A percentile compares a stretch with the other conserved stretches of the same genome.
Conservation (phyloP, 37 sponge, comb jelly and placozoan species). For the Hexactinellida sp. region DNA sequence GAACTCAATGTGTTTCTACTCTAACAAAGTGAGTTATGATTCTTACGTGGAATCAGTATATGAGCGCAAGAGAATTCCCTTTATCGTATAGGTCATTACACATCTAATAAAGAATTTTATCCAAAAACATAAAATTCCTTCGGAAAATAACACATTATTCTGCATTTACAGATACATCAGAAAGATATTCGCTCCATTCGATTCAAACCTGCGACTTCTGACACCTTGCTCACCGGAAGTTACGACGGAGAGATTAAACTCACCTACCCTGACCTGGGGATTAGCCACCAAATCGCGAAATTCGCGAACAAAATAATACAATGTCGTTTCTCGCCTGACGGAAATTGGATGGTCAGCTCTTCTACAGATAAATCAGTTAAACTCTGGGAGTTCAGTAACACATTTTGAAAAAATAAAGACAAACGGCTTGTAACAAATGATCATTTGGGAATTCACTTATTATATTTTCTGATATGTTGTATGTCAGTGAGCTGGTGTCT, state of each 20-base stretch:
- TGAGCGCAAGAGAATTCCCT: too few relatives aligned
- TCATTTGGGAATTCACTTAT: conserved; percentile 3
- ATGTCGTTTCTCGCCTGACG: conserved; percentile 28
- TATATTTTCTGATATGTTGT: not conserved
- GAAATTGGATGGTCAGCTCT: not conserved
- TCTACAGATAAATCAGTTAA: conserved; percentile 1
- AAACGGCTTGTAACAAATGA: not conserved
- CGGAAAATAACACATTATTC: too few relatives aligned
- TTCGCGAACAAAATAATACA: conserved; percentile 74
- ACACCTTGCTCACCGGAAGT: conserved; percentile 51
- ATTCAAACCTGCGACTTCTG: conserved; percentile 17
- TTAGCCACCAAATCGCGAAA: conserved; percentile 17
- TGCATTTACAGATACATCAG: not conserved
- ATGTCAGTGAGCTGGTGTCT: not conserved
- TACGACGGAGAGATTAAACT: conserved; percentile 53
- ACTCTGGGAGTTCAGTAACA: not conserved
- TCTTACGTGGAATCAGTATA: too few relatives aligned
- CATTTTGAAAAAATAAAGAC: not conserved
- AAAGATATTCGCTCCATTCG: conserved; percentile 10
- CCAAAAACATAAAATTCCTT: too few relatives aligned
- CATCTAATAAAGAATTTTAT: too few relatives aligned
- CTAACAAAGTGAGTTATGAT: not conserved
- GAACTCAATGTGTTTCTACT: not conserved
- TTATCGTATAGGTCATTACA: too few relatives aligned
- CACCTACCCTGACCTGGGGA: not conserved